phyloP scores from a whole-genome alignment of 2,797 vertebrate species.

The Ctenopoma multispine region DNA sequence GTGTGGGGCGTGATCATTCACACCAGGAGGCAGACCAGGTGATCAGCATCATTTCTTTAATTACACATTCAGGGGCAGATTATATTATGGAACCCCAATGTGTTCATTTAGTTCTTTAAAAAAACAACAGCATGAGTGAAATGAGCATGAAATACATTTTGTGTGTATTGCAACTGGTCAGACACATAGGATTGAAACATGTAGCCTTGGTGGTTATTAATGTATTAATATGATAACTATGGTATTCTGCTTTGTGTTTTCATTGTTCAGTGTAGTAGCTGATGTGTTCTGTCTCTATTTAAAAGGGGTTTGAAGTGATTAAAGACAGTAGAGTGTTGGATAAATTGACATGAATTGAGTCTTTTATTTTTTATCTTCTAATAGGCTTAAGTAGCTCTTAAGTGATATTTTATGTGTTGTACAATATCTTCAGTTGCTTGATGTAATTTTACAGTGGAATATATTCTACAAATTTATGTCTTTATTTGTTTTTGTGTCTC shows the following conservation, averaged over 20 bases:
- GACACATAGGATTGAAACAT: slow-evolving; percentile 38
- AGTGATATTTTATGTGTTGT: slow-evolving; percentile 87
- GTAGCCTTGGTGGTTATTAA: slow-evolving; percentile 30
- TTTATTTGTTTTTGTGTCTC: slow-evolving; percentile 26
- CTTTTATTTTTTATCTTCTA: slow-evolving; percentile 35
- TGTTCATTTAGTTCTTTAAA: slow-evolving; percentile 15
- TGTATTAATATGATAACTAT: neutral
- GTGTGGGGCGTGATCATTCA: slow-evolving; percentile 73
- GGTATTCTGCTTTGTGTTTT: slow-evolving; percentile 33
- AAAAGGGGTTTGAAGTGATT: slow-evolving; percentile 38
- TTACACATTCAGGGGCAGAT: slow-evolving; percentile 55
- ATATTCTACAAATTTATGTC: slow-evolving; percentile 11
- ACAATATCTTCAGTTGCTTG: slow-evolving; percentile 84
- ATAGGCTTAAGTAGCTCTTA: slow-evolving; percentile 64
- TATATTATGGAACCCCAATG: slow-evolving; percentile 18
- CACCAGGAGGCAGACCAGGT: slow-evolving; percentile 78
- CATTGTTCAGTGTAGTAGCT: slow-evolving; percentile 31
- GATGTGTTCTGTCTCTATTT: slow-evolving; percentile 38
- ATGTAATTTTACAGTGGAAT: slow-evolving; percentile 7
- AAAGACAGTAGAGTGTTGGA: slow-evolving; percentile 19
- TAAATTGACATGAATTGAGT: slow-evolving; percentile 48
- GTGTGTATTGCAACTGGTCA: slow-evolving; percentile 14
- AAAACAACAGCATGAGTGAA: slow-evolving; percentile 21
- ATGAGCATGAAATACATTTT: slow-evolving; percentile 15
- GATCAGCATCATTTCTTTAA: slow-evolving; percentile 75